Evolutionary conservation across 2,888 invertebrate genomes (phyloP).

Genomic region (Macaria liturata): DNA sequence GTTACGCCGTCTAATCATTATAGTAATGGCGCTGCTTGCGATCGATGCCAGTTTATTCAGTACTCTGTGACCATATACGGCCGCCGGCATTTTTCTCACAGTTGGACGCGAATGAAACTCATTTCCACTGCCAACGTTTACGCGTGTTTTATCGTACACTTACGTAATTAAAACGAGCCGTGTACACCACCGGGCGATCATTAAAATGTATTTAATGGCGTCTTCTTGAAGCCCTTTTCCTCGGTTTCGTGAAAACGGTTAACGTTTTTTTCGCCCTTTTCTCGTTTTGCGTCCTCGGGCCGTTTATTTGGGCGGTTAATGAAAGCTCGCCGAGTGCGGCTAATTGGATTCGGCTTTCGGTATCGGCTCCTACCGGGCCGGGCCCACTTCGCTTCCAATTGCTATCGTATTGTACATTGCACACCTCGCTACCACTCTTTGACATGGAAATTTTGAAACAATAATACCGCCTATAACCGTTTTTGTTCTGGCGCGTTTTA

Average conservation of each 20-base stretch:
- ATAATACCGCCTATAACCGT: constrained; percentile 22
- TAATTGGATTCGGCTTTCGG: constrained; percentile 76
- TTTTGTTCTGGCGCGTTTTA: constrained; percentile 33
- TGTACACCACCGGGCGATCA: constrained; percentile 49
- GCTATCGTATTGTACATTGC: constrained; percentile 56
- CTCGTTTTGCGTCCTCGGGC: constrained; percentile 41
- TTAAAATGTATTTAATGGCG: constrained; percentile 61
- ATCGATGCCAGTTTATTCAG: constrained; percentile 24
- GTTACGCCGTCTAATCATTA: constrained; percentile 9
- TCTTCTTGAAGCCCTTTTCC: constrained; percentile 60
- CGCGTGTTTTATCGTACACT: constrained; percentile 53
- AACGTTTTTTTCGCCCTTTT: constrained; percentile 46
- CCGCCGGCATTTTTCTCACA: constrained; percentile 42
- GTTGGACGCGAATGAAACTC: constrained; percentile 37
- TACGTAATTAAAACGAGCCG: constrained; percentile 56
- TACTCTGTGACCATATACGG: constrained; percentile 32
- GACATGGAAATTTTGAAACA: constrained; percentile 47
- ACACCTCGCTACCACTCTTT: constrained; percentile 53
- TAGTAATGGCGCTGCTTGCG: constrained; percentile 4
- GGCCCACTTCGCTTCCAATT: constrained; percentile 46
- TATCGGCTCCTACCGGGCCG: constrained; percentile 56
- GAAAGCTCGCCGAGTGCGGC: constrained; percentile 63
- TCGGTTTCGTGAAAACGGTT: constrained; percentile 48
- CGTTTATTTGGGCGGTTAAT: constrained; percentile 63
- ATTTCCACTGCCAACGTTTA: constrained; percentile 38